Percentiles rank a stretch among this genome's conserved stretches.
These are phyloP conservation scores for Circaetus gallicus DNA, from an alignment of 2,113 vertebrate genomes.

Conservation along the genomic window DNA sequence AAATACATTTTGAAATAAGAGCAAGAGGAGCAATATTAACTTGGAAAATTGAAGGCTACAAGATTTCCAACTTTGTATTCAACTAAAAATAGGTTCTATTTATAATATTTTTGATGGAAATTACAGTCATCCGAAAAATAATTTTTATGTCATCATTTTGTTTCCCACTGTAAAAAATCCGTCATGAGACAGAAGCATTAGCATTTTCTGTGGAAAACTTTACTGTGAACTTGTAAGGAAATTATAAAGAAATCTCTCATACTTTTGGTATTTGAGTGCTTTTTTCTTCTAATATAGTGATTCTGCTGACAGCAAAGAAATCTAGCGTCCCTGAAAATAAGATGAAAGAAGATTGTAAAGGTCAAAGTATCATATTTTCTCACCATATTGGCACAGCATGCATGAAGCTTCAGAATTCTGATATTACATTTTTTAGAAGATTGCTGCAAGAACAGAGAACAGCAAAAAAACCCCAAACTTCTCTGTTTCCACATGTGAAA, in stretches of 20 bases:
- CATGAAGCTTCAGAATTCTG: neutral
- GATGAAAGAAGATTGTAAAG: neutral
- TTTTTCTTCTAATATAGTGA: neutral
- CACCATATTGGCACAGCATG: neutral
- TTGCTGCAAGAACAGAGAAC: neutral
- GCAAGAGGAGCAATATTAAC: neutral
- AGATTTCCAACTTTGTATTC: neutral
- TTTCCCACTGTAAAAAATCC: neutral
- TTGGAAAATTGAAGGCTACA: neutral
- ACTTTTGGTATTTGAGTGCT: neutral
- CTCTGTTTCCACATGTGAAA: neutral
- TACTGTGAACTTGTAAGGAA: neutral
- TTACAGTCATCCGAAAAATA: neutral
- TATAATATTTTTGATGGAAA: neutral
- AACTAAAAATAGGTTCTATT: neutral
- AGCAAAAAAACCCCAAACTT: neutral
- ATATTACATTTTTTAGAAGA: neutral
- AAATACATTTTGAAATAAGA: neutral
- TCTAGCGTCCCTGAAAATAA: neutral
- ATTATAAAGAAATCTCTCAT: neutral
- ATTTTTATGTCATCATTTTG: neutral
- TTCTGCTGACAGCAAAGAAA: neutral
- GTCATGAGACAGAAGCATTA: neutral
- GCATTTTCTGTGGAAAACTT: neutral
- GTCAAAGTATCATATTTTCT: slow-evolving; percentile 11